phyloP scores from a whole-genome alignment of 2,797 vertebrate species.

The Tragopan temminckii region DNA sequence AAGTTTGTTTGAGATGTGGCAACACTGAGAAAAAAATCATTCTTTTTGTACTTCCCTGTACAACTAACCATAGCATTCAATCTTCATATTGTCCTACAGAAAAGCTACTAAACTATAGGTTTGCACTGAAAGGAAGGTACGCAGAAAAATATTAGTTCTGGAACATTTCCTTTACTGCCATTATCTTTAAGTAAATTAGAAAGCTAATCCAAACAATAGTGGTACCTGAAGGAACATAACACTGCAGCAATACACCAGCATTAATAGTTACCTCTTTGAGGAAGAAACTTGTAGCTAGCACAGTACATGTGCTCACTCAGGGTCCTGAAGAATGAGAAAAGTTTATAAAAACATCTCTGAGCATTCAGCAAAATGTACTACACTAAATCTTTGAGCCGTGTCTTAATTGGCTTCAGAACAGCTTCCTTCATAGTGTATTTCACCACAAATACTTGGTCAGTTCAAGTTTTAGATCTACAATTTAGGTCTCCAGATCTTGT shows the following conservation, averaged over 20 bases:
- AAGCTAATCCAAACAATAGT: neutral
- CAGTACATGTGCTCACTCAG: neutral
- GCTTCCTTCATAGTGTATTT: neutral
- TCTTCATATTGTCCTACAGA: neutral
- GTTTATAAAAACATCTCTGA: neutral
- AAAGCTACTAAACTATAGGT: neutral
- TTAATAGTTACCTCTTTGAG: neutral
- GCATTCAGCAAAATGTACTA: neutral
- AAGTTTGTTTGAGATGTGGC: neutral
- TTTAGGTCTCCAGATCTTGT: neutral
- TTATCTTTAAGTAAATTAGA: neutral
- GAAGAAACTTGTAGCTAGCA: neutral
- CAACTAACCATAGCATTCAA: neutral
- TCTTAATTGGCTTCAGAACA: neutral
- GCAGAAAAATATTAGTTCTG: neutral
- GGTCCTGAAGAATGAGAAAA: neutral
- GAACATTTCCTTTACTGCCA: neutral
- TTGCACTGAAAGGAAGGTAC: neutral
- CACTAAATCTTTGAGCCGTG: neutral
- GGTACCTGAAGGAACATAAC: neutral
- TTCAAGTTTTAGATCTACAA: neutral
- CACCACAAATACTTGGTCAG: neutral
- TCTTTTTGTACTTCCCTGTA: neutral
- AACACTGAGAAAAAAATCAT: neutral
- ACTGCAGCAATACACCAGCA: neutral